A percentile compares a stretch with the other conserved stretches of the same genome.
phyloP scores from a whole-genome alignment of 2,113 vertebrate genomes.

The Ginglymostoma cirratum region DNA sequence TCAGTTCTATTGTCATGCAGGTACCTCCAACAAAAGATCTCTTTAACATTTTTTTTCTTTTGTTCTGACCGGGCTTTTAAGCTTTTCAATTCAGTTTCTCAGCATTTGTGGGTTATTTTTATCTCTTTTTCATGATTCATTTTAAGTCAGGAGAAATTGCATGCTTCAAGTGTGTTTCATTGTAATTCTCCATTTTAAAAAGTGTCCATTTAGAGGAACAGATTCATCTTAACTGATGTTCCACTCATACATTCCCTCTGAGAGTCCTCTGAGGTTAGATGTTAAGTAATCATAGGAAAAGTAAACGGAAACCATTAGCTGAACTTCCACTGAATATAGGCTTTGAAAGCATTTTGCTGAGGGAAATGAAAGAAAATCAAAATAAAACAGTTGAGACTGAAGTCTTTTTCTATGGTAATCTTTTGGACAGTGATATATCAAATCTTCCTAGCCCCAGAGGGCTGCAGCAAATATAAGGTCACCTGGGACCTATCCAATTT shows the following conservation, averaged over 20 bases:
- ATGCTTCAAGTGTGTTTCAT: neutral
- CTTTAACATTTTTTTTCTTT: neutral
- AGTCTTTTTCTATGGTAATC: neutral
- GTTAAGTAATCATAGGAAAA: neutral
- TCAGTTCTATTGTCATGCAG: neutral
- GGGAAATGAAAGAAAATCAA: neutral
- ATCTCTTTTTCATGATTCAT: neutral
- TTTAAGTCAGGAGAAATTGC: neutral
- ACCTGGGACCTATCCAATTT: neutral
- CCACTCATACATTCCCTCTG: neutral
- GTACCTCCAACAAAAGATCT: neutral
- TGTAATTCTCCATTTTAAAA: conserved; percentile 1
- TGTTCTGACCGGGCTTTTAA: neutral
- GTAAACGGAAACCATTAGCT: neutral
- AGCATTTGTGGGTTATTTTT: neutral
- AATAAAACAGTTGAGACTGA: neutral
- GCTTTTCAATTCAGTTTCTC: neutral
- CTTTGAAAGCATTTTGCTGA: neutral
- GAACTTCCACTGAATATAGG: neutral
- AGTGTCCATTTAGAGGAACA: neutral
- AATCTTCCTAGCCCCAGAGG: neutral
- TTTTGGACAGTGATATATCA: neutral
- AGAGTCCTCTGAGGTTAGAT: neutral
- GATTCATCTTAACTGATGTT: neutral
- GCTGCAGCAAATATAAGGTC: neutral